Evolutionary conservation across 2,888 invertebrate species (phyloP), one percentile per base, ranked within the genome.

Genomic region (Calliopum simillimum): DNA sequence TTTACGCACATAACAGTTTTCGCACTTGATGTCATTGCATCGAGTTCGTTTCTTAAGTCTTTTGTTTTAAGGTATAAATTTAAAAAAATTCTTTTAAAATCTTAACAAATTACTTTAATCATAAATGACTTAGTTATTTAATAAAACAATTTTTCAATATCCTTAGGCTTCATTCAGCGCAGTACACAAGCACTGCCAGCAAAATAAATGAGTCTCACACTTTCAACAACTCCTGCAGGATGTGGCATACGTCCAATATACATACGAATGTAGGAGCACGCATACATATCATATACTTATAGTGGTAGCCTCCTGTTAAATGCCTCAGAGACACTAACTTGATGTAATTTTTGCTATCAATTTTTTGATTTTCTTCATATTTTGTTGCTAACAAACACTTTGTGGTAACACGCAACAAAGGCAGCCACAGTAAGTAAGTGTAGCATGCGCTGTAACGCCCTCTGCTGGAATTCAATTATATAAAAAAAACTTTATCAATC

Each of bases 391-490:
- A 33, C 33, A 33, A 33, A 33, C 33, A 33, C 33, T 33, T 33
- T 33, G 33, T 8, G 33, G 33, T 13, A 46, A 66, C 66, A 66
- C 66, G 58, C 58, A 66, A 46, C 55, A 8, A 53, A 8, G 49
- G 23, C 19, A 23, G 6, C 23, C 43, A 16, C 25, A 25, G 8
- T 8, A 5, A 33, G 33, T 8, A 33, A 33, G 8, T 33, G 33
- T 46, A 44, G 46, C n/a, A 59, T 69, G 62, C 23, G 58, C 70
- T 73, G 72, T 3, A 68, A 70, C 72, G 72, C 72, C 72, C 70
- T 70, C 72, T 70, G 70, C 68, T 70, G 68, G 70, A 70, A 68
- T 72, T 72, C 72, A 72, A 72, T 72, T 68, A 70, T 68, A 70
- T 19, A 14, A 21, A 33, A 3, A 33, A 46, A 47, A 67, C 66